These are phyloP conservation scores for Brachionus asplanchnoidis DNA, from an alignment of 1,140 invertebrate species.

Conservation along the genomic window DNA sequence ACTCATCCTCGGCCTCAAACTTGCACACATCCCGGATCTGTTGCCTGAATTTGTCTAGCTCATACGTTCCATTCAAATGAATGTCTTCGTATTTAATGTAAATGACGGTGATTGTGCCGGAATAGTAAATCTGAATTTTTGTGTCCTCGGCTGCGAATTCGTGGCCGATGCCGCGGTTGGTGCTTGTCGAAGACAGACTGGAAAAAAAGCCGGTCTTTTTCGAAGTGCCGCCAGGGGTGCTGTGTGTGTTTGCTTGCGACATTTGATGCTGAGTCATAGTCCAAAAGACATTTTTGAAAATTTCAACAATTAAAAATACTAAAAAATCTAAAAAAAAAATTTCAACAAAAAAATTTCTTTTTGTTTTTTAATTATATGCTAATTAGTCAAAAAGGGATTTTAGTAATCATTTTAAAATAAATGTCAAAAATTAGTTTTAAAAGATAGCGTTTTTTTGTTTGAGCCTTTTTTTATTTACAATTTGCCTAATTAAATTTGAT, in stretches of 20 bases:
- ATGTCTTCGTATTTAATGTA: slow-evolving; percentile 8
- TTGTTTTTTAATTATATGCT: background rate
- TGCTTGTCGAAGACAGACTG: background rate
- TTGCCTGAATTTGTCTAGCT: background rate
- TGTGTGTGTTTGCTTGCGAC: background rate
- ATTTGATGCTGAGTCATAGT: background rate
- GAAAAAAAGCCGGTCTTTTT: slow-evolving; percentile 13
- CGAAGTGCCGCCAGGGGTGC: background rate
- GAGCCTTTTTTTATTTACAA: background rate
- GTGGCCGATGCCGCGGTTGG: background rate
- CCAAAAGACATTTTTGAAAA: background rate
- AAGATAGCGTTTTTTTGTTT: background rate
- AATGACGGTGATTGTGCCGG: slow-evolving; percentile 1
- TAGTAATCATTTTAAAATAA: background rate
- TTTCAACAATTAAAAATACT: background rate
- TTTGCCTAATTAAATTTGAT: background rate
- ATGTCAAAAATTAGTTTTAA: no score
- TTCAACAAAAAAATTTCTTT: background rate
- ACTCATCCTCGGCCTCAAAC: background rate
- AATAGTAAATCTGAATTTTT: slow-evolving; percentile 27
- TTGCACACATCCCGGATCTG: slow-evolving; percentile 4
- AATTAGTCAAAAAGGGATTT: background rate
- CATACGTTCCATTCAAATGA: background rate
- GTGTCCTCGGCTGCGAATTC: background rate
- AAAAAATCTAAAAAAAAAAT: background rate